Evolutionary conservation across 2,888 invertebrate genomes (phyloP), one percentile per base, ranked within the genome.

Genomic region (Ichneumoninae sp.): DNA sequence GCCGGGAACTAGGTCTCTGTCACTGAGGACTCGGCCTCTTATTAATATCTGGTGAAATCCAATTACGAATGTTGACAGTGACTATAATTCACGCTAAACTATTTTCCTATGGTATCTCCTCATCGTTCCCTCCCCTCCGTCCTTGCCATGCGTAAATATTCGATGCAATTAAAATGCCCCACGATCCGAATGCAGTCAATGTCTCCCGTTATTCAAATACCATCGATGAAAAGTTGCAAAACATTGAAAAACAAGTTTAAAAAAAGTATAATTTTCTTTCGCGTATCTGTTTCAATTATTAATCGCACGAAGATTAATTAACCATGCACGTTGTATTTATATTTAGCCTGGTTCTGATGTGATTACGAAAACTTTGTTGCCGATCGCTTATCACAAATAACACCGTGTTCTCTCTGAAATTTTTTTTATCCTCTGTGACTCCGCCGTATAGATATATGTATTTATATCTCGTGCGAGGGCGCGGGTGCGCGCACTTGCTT

Each of bases 21-120:
- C 78, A 81, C 82, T 86, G 85, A 71, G 76, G 83, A 82, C 86
- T 87, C 84, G 76, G 85, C 85, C 84, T 86, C 82, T 83, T 84
- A 83, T 86, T 87, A 89, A 90, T 90, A 90, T 90, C 90, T 89
- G 91, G 90, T 89, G 89, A 91, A 90, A 91, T 88, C 87, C 88
- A 89, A 89, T 90, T 89, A 87, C 84, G 76, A 86, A 87, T 88
- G 82, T 89, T 89, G 82, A 84, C 88, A 85, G 30, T 47, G 7
- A 40, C 44, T 26, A 60, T 72, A 54, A 60, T 72, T 72, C 60
- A 72, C 60, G 57, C 54, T 2, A 7, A 36, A 54, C 70, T 54
- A 19, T 71, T 54, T 71, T 50, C 54, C 70, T 0, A 19, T 19
- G 19, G 6, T 52, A 6, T 52, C 33, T 36, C 3, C 54, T 3